Conservation (phyloP, 2,888 invertebrate species). For the Drosophila putrida region DNA sequence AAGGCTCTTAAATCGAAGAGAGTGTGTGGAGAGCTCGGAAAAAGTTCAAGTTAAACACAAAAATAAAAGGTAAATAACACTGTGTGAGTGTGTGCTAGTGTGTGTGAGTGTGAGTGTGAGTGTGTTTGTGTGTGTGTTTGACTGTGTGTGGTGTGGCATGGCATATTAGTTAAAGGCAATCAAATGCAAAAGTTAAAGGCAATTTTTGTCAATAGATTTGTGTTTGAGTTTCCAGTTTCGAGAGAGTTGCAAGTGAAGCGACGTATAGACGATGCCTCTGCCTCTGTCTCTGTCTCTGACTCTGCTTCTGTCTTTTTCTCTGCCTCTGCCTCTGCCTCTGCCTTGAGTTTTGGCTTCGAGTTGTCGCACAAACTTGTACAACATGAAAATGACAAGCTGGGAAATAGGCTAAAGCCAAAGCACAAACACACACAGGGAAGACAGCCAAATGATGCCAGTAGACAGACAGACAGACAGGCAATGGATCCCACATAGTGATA, state of each 20-base stretch:
- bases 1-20: not conserved
- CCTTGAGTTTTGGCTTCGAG: conserved; percentile 63
- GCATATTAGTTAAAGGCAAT: conserved; percentile 22
- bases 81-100: not conserved
- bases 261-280: conserved; percentile 2
- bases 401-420: conserved; percentile 51
- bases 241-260: conserved; percentile 7
- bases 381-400: conserved; percentile 72
- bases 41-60: conserved; percentile 10
- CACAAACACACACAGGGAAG: conserved; percentile 16
- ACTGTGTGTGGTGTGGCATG: not conserved
- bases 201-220: conserved; percentile 50
- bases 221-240: conserved; percentile 49
- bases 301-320: conserved; percentile 14
- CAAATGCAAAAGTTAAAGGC: conserved; percentile 22
- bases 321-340: conserved; percentile 1
- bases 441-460: conserved; percentile 44
- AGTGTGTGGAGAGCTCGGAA: not conserved
- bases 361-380: conserved; percentile 68
- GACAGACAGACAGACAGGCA: conserved; percentile 20
- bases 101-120: not conserved
- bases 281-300: conserved; percentile 40
- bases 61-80: conserved; percentile 10
- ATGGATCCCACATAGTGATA: not conserved
- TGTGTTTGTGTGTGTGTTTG: conserved; percentile 5